Conservation (phyloP, 2,797 vertebrate species). For the Rhadinocentrus ornatus region DNA sequence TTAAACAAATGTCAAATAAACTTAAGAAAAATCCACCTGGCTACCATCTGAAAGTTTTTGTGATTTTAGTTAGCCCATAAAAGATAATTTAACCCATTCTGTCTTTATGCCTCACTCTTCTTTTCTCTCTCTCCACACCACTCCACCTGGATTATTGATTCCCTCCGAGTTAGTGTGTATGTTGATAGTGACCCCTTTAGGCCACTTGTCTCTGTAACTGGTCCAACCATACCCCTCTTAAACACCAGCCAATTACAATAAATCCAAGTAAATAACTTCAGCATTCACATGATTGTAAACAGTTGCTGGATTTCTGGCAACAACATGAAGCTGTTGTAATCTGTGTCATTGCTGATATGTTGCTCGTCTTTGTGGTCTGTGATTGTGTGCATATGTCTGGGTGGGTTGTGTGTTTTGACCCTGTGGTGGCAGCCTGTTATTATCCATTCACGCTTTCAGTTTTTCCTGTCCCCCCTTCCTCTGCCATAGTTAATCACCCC, state of each 20-base stretch:
- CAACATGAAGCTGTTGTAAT: slow-evolving; percentile 1
- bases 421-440: slow-evolving; percentile 79
- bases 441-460: too few relatives aligned
- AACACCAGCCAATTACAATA: slow-evolving; percentile 34
- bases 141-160: slow-evolving; percentile 55
- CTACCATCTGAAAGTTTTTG: background rate
- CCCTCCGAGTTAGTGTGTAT: slow-evolving; percentile 59
- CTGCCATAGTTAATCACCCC: too few relatives aligned
- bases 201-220: slow-evolving; percentile 55
- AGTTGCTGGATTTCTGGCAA: background rate
- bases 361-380: slow-evolving; percentile 23
- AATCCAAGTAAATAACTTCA: slow-evolving; percentile 16
- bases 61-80: slow-evolving; percentile 22
- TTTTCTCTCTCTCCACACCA: slow-evolving; percentile 16
- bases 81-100: slow-evolving; percentile 16
- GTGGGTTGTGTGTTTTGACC: slow-evolving; percentile 71
- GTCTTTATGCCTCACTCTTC: slow-evolving; percentile 10
- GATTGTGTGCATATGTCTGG: slow-evolving; percentile 29
- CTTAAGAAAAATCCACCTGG: background rate
- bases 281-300: background rate
- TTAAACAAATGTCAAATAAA: background rate
- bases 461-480: too few relatives aligned
- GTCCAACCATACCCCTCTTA: slow-evolving; percentile 33
- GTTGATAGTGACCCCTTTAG: slow-evolving; percentile 81
- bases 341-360: slow-evolving; percentile 20